These are phyloP conservation scores for Ephestia elutella DNA, from an alignment of 1,140 invertebrate genomes.

Conservation along the genomic window DNA sequence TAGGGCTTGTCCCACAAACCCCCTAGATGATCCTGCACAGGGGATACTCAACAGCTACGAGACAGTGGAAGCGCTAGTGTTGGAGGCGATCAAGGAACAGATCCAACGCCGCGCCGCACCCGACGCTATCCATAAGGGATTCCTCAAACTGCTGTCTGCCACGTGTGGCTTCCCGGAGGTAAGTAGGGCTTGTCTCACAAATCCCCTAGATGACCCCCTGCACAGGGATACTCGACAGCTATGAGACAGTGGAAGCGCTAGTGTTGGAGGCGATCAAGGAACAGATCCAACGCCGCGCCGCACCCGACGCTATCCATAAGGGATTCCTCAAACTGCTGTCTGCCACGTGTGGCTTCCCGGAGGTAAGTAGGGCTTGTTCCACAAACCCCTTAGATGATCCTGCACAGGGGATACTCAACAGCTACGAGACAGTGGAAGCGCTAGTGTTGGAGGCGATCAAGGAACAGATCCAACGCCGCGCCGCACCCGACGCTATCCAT, in stretches of 20 bases:
- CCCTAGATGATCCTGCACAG: no score
- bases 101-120: conserved; percentile 87
- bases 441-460: conserved; percentile 90
- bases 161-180: conserved; percentile 90
- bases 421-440: conserved; percentile 82
- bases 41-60: conserved; percentile 74
- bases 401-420: conserved; percentile 66
- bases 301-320: conserved; percentile 88
- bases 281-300: conserved; percentile 87
- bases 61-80: conserved; percentile 85
- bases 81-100: conserved; percentile 92
- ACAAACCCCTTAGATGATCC: no score
- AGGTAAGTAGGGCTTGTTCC: no score
- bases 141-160: conserved; percentile 88
- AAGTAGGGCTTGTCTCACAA: no score
- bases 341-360: conserved; percentile 87
- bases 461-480: conserved; percentile 89
- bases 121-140: conserved; percentile 91
- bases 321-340: conserved; percentile 91
- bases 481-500: conserved; percentile 89
- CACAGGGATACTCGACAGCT: conserved; percentile 69
- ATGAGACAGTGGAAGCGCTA: conserved; percentile 84
- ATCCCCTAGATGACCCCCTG: no score
- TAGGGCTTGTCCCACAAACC: no score
- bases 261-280: conserved; percentile 92